Base-by-base conservation (phyloP, 2,888 invertebrate species). In the Taphrorychus bicolor region DNA sequence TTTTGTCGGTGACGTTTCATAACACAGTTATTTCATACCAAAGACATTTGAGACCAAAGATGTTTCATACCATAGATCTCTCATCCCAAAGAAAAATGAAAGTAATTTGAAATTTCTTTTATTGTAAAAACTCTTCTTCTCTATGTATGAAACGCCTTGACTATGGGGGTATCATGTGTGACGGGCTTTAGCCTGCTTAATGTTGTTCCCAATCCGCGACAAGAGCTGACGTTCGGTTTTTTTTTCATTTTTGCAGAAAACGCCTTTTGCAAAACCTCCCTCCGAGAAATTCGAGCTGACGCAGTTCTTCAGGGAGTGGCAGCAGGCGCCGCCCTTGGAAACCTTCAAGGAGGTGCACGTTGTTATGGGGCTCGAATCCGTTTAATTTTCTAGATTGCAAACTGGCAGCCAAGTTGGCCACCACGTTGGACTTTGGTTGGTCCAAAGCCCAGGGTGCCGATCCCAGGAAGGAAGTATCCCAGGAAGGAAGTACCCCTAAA, bases 301-400 rank as follows among this genome's bases (percentile, higher is more conserved):
- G 0, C 86, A 87, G 70, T 93, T 94, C 83, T 93, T 91, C 82
- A 86, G 89, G 24, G 92, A 93, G 77, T 93, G 92, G 82, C 87
- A 92, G 77, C 87, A 87, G 73, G 92, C 93, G 5, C 83, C 82
- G 3, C 76, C 79, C 2, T 72, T 82, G 60, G 77, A 80, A 54
- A 76, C 79, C 5, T 76, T 80, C 65, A 89, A 89, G 2, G 84
- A 86, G 16, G 82, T 83, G 7, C 86, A 87, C 63, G n/a, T n/a
- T n/a, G n/a, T n/a, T n/a, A n/a, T n/a, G n/a, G n/a, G 23, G 42
- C 53, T 40, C 22, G 22, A 66, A 66, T 16, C 56, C 61, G 41
- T 61, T 66, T 5, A 57, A 2, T n/a, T 9, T 32, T 14, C 18
- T 45, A 19, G 32, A n/a, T 32, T 53, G 67, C 9, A 58, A 14